Conservation (phyloP, 53 echinoderm and acorn worm genomes). For the Zoroaster sp. region DNA sequence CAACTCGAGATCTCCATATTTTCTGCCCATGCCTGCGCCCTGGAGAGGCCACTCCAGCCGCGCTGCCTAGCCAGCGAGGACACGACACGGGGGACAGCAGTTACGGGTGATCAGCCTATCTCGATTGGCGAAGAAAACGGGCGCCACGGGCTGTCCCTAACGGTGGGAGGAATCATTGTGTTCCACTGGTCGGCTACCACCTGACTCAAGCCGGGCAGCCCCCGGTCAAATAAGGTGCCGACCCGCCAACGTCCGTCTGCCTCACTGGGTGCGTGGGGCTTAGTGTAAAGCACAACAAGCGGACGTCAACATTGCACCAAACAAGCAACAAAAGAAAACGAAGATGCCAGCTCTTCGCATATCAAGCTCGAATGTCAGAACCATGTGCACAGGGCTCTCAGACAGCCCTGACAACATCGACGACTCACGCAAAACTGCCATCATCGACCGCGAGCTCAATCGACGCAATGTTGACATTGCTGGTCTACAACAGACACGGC, state of each 20-base stretch:
- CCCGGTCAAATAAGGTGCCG: too few species aligned
- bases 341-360: constrained; percentile 44
- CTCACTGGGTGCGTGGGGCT: constrained; percentile 43
- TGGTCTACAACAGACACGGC: constrained; percentile 33
- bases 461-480: constrained; percentile 40
- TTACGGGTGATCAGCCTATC: constrained; percentile 68
- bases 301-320: background rate
- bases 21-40: constrained; percentile 49
- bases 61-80: background rate
- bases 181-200: constrained; percentile 43
- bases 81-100: constrained; percentile 70
- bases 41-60: constrained; percentile 72
- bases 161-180: constrained; percentile 62
- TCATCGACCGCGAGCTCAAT: background rate
- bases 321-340: background rate
- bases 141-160: too few species aligned
- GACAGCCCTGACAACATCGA: constrained; percentile 9
- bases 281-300: background rate
- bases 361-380: constrained; percentile 48
- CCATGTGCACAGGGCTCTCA: background rate
- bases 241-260: too few species aligned
- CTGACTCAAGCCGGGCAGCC: too few species aligned
- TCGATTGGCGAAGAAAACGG: constrained; percentile 41
- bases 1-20: constrained; percentile 49
- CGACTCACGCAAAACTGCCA: constrained; percentile 26